These are phyloP conservation scores for Fregata magnificens DNA, from an alignment of 2,113 vertebrate species.

Conservation along the genomic window DNA sequence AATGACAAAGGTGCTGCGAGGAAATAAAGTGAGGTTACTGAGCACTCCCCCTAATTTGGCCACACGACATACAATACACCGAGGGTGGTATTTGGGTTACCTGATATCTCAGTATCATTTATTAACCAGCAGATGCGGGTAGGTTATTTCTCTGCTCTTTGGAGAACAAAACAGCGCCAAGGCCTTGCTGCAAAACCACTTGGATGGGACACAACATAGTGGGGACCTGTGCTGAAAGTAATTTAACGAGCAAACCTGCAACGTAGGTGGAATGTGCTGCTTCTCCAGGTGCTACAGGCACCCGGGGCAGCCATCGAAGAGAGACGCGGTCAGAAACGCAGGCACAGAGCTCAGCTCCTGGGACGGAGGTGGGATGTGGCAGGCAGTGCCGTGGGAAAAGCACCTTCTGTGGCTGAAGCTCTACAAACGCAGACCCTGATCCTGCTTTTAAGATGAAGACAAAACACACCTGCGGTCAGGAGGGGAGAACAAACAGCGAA, in stretches of 20 bases:
- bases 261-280: rapidly evolving
- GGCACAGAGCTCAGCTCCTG: not conserved
- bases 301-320: not conserved
- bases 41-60: not conserved
- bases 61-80: not conserved
- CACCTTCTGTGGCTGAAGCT: not conserved
- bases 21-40: not conserved
- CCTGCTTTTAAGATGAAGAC: not conserved
- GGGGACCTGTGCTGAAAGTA: not conserved
- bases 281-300: not conserved
- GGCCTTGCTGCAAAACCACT: not conserved
- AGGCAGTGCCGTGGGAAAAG: rapidly evolving
- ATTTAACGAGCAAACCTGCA: rapidly evolving
- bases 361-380: not conserved
- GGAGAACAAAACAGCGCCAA: not conserved
- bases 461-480: not conserved
- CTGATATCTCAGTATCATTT: not conserved
- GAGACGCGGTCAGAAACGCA: rapidly evolving
- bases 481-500: not conserved
- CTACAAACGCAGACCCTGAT: not conserved
- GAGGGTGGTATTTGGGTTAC: not conserved
- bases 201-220: not conserved
- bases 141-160: not conserved
- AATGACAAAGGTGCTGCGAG: not conserved
- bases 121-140: not conserved